A percentile compares a stretch with the other conserved stretches of the same genome.
These are phyloP conservation scores for Drosophila mimica DNA, from an alignment of 2,888 invertebrate genomes.

Conservation along the genomic window DNA sequence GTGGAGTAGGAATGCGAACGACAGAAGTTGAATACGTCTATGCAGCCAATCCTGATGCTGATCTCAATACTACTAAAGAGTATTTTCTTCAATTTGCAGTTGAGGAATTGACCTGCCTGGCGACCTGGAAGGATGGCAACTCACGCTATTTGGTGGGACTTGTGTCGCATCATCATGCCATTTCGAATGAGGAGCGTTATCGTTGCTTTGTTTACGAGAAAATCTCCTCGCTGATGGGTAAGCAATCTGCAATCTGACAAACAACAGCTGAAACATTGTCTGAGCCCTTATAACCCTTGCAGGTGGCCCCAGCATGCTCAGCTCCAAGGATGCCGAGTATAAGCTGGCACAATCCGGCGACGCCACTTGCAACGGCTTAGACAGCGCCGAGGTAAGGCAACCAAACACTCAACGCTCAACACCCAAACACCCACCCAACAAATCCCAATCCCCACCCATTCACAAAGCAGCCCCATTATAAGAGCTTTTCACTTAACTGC, in stretches of 20 bases:
- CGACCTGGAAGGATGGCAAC: conserved; percentile 97
- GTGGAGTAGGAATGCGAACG: no score
- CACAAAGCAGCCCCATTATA: conserved; percentile 5
- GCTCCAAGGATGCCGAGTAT: conserved; percentile 88
- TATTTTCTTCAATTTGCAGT: conserved; percentile 86
- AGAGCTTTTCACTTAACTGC: conserved; percentile 57
- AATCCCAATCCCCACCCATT: conserved; percentile 4
- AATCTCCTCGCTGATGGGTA: conserved; percentile 88
- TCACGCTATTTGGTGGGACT: conserved; percentile 95
- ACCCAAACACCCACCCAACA: conserved; percentile 2
- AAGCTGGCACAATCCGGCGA: conserved; percentile 96
- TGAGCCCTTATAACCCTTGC: conserved; percentile 47
- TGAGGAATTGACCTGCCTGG: conserved; percentile 95
- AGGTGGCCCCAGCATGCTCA: conserved; percentile 84
- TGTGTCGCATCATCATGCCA: conserved; percentile 94
- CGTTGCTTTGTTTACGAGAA: conserved; percentile 98
- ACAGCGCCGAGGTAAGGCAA: conserved; percentile 90
- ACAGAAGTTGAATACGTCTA: background rate
- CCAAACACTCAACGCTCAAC: conserved; percentile 32
- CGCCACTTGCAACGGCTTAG: conserved; percentile 96
- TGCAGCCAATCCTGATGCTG: background rate
- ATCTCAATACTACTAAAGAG: conserved; percentile 2
- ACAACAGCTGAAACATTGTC: conserved; percentile 51
- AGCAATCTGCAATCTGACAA: conserved; percentile 64
- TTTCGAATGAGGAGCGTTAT: conserved; percentile 96